Base-by-base conservation (phyloP, 2,113 vertebrate genomes). In the Pongo pygmaeus region DNA sequence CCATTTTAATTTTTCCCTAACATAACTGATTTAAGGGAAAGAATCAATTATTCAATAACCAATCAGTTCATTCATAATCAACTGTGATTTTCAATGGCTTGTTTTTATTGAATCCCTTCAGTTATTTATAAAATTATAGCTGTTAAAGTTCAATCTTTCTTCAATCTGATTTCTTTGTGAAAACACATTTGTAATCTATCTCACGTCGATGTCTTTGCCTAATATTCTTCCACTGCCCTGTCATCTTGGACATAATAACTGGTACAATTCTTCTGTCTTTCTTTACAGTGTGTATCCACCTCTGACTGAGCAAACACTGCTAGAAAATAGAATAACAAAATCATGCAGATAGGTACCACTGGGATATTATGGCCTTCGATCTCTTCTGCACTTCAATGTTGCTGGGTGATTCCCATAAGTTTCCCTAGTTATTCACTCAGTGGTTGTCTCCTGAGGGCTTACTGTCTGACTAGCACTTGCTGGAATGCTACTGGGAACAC, bases 81-180 rank as follows among this genome's bases (percentile, higher is more conserved):
- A 95, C 7, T 84, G 27, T 64, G n/a, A 81, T 86, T 89, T 94
- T 86, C 52, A 59, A 40, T 72, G 43, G 8, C 35, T 91, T 81
- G 35, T 72, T 97, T 78, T 95, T 86, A 87, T 89, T 93, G 67
- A 92, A 32, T 90, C 14, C 17, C 70, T 96, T 84, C 23, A 96
- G 57, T 16, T 92, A 83, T 96, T 93, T 90, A 27, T 92, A 84
- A 90, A 89, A 93, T 72, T 81, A 48, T 46, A 57, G 23, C 20
- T 57, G 13, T 67, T 85, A 89, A 64, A 92, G 30, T 90, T 84
- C 23, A 84, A 25, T 75, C 17, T n/a, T 89, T 50, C 35, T 88
- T 84, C 20, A 57, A 6, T 72, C n/a, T 92, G 43, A n/a, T 70
- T 94, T 84, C 64, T 94, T 59, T 64, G 23, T 80, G 38, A n/a